Percentiles rank a stretch among this genome's conserved stretches.
Evolutionary conservation across 2,888 invertebrate genomes (phyloP).

Genomic region (Caenorhabditis plicata): DNA sequence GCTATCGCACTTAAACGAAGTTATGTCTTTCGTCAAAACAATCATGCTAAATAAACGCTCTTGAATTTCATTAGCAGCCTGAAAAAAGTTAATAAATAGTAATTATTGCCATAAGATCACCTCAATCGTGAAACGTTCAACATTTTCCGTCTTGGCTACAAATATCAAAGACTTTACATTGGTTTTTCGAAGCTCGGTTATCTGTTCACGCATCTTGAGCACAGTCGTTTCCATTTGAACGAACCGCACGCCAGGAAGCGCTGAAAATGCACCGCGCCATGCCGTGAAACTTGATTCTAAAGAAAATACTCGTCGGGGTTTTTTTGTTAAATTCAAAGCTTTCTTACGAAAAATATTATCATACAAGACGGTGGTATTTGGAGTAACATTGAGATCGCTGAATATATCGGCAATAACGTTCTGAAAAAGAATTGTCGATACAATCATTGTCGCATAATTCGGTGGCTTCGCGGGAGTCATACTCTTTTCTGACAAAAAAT

Average conservation of each 20-base stretch:
- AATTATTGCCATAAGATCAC: conserved; percentile 5
- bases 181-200: conserved; percentile 26
- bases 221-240: conserved; percentile 38
- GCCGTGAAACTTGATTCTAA: conserved; percentile 30
- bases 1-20: conserved; percentile 59
- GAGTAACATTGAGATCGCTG: conserved; percentile 81
- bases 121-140: conserved; percentile 50
- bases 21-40: conserved; percentile 48
- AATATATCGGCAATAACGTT: conserved; percentile 79
- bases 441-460: conserved; percentile 40
- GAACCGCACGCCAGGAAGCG: conserved; percentile 36
- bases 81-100: background rate
- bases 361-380: conserved; percentile 82
- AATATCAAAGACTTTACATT: conserved; percentile 51
- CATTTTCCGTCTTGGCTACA: conserved; percentile 54
- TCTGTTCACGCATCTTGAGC: conserved; percentile 32
- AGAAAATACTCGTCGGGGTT: background rate
- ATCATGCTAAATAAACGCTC: conserved; percentile 29
- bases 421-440: conserved; percentile 52
- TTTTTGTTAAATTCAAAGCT: background rate
- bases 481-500: conserved; percentile 13
- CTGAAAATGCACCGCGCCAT: conserved; percentile 45
- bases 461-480: conserved; percentile 1
- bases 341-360: conserved; percentile 79
- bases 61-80: conserved; percentile 22